Base-by-base conservation (phyloP, 2,888 invertebrate species). In the Serripes groenlandicus region DNA sequence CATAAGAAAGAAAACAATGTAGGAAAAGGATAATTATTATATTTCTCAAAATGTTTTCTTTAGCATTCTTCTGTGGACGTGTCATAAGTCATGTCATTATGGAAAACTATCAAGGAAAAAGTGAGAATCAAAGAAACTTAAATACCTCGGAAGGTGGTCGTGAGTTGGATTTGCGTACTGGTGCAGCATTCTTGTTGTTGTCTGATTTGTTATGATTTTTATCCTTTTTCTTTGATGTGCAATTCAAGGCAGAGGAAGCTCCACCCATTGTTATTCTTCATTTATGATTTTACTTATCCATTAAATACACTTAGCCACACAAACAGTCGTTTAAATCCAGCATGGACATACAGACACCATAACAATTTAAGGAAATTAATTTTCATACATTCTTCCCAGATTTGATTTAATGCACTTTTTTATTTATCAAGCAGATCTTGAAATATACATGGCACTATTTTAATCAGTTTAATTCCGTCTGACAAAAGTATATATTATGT, bases 171-270 rank as follows among this genome's bases (percentile, higher is more conserved):
- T 34, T 62, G 5, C n/a, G 62, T 15, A 62, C 32, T 9, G 62
- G 32, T 62, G 30, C n/a, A 15, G 56, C 11, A 2, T 56, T 23
- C 56, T 56, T 56, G 34, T 37, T 32, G 11, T 66, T 7, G 1
- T 26, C 66, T 32, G 42, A 9, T 15, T 56, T 34, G 7, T 73
- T 64, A 28, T 83, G 75, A 23, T 81, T 77, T 56, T 87, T 84
- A 66, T 81, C 56, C 66, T 85, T 84, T 69, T 79, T 85, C 76
- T 83, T 83, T 72, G 79, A 82, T 21, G 66, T 76, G 73, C 87
- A 87, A 75, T 87, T 87, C 21, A 87, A 68, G 26, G 68, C 60
- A 26, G 87, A 87, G 5, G 78, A 64, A 26, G 72, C 77, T 66
- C 78, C 82, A 66, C 87, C 87, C 87, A 87, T 87, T 35, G 42